Evolutionary conservation across 2,113 vertebrate genomes (phyloP).

Genomic region (Eretmochelys imbricata): DNA sequence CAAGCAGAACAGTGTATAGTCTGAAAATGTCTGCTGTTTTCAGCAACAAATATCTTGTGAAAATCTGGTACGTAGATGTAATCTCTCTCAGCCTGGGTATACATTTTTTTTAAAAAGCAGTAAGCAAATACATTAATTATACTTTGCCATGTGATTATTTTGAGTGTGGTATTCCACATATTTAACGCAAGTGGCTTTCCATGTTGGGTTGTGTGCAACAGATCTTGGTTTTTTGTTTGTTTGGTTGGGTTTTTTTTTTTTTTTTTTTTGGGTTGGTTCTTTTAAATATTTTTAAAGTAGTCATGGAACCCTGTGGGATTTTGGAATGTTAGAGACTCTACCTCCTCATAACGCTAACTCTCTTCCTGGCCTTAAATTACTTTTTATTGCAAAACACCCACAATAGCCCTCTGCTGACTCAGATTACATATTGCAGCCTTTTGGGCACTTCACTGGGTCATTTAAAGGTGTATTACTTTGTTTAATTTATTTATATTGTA

Average conservation of each 20-base stretch:
- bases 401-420: neutral
- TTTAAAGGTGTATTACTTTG: neutral
- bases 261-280: too few species aligned
- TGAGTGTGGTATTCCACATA: neutral
- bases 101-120: neutral
- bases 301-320: neutral
- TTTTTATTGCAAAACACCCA: neutral
- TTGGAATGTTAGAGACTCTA: neutral
- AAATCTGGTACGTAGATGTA: neutral
- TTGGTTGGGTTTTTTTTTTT: neutral
- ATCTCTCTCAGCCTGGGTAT: neutral
- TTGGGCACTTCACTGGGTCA: neutral
- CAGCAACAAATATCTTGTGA: neutral
- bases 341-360: neutral
- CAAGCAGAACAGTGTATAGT: neutral
- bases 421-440: neutral
- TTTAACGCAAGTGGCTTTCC: neutral
- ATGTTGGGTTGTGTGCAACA: neutral
- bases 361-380: neutral
- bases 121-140: neutral
- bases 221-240: neutral
- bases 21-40: neutral
- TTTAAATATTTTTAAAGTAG: neutral
- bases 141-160: neutral
- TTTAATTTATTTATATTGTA: neutral